Conservation (phyloP, 2,797 vertebrate genomes). For the Danionella dracula region DNA sequence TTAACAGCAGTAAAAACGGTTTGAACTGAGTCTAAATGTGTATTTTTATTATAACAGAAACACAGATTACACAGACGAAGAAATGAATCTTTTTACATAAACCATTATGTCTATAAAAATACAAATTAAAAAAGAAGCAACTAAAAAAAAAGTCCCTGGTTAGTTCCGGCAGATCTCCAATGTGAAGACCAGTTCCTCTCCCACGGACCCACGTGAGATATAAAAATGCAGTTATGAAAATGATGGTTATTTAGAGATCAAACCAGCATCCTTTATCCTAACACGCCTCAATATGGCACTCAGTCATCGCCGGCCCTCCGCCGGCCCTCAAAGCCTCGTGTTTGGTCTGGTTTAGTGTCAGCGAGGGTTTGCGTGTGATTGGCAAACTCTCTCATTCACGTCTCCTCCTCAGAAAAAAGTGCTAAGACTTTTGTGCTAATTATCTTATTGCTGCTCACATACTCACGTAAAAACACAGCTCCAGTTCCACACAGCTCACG, state of each 20-base stretch:
- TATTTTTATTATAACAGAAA: slow-evolving; percentile 67
- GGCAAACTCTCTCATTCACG: neutral
- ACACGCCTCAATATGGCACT: slow-evolving; percentile 1
- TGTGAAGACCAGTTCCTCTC: slow-evolving; percentile 60
- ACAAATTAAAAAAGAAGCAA: slow-evolving; percentile 47
- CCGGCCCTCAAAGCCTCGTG: slow-evolving; percentile 40
- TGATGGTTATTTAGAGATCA: slow-evolving; percentile 14
- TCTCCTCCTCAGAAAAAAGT: slow-evolving; percentile 16
- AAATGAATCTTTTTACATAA: slow-evolving; percentile 54
- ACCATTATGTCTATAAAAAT: slow-evolving; percentile 52
- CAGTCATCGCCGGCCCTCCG: neutral
- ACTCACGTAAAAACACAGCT: slow-evolving; percentile 9
- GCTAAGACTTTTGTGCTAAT: slow-evolving; percentile 6
- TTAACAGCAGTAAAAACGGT: too few relatives aligned
- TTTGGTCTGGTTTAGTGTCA: slow-evolving; percentile 60
- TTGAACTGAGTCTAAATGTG: slow-evolving; percentile 47
- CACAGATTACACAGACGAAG: slow-evolving; percentile 62
- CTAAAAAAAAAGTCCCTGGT: slow-evolving; percentile 43
- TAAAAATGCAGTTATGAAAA: slow-evolving; percentile 19
- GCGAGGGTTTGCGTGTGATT: neutral
- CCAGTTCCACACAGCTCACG: neutral
- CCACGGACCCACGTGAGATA: slow-evolving; percentile 39
- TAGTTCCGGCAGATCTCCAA: slow-evolving; percentile 58
- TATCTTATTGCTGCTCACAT: slow-evolving; percentile 8
- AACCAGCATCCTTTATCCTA: slow-evolving; percentile 8